Conservation (phyloP, 2,888 invertebrate genomes). For the Troglohyphantes excavatus region DNA sequence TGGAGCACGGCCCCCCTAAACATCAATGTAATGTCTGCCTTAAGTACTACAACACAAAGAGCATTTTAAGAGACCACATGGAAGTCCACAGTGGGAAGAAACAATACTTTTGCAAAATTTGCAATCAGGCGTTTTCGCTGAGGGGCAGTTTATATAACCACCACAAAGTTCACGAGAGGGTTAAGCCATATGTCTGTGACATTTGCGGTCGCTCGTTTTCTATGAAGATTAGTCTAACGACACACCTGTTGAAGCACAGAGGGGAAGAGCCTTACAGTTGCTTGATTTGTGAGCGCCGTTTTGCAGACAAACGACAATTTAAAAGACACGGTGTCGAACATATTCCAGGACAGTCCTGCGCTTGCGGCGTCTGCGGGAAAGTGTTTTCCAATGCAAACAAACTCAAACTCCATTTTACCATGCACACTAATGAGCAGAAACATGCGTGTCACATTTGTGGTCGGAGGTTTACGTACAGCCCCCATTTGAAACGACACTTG, state of each 20-base stretch:
- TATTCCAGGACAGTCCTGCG: background rate
- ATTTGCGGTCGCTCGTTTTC: conserved; percentile 10
- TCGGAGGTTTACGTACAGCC: background rate
- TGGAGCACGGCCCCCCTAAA: background rate
- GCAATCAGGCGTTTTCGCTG: background rate
- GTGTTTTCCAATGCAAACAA: background rate
- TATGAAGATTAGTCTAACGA: background rate
- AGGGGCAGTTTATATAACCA: conserved; percentile 4
- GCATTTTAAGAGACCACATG: background rate
- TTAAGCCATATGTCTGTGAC: conserved; percentile 12
- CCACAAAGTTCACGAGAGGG: background rate
- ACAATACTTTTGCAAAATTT: conserved; percentile 4
- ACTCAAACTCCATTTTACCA: background rate
- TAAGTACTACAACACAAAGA: conserved; percentile 10
- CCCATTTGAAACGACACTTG: conserved; percentile 9
- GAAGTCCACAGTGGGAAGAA: background rate
- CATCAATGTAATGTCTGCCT: conserved; percentile 6
- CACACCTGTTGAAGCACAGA: background rate
- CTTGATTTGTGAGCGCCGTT: conserved; percentile 7
- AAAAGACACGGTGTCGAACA: background rate
- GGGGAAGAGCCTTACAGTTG: conserved; percentile 8
- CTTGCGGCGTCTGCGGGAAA: conserved; percentile 22
- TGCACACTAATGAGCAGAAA: conserved; percentile 13
- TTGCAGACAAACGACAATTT: conserved; percentile 10
- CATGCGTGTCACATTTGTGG: conserved; percentile 2